Evolutionary conservation across 2,113 vertebrate species (phyloP).

Genomic region (Petrocephalus zakoni): DNA sequence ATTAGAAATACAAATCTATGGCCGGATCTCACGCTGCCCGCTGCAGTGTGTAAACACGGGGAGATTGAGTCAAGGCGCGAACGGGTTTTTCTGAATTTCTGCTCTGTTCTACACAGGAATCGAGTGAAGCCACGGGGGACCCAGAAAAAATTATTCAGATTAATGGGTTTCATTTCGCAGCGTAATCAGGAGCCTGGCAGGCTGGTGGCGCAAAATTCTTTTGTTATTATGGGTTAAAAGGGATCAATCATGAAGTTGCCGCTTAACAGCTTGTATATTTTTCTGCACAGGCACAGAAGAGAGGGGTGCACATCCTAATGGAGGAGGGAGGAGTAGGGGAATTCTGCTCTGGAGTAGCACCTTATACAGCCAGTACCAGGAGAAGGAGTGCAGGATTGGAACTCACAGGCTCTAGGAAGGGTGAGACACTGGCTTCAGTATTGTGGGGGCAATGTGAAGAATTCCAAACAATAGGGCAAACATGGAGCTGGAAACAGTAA

Average conservation of each 20-base stretch:
- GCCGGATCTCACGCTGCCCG: neutral
- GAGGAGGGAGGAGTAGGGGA: neutral
- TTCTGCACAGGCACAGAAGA: neutral
- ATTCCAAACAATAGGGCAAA: neutral
- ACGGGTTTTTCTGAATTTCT: neutral
- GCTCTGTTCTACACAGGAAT: neutral
- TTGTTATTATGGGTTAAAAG: neutral
- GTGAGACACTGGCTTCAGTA: neutral
- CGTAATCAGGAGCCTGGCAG: neutral
- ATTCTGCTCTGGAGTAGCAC: neutral
- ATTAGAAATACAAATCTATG: neutral
- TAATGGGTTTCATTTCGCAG: conserved; percentile 1
- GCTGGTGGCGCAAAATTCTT: neutral
- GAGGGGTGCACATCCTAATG: neutral
- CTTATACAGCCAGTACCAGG: neutral
- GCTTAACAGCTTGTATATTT: neutral
- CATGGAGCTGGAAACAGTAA: neutral
- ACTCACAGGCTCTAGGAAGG: neutral
- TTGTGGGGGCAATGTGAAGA: neutral
- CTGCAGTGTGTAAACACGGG: neutral
- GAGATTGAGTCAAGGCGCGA: neutral
- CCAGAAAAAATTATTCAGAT: conserved; percentile 7
- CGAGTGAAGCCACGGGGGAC: neutral
- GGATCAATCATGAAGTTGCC: neutral
- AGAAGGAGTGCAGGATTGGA: neutral